Percentiles rank a stretch among this genome's conserved stretches.
Conservation (phyloP, 2,113 vertebrate species). For the Notarius lentiginosus region DNA sequence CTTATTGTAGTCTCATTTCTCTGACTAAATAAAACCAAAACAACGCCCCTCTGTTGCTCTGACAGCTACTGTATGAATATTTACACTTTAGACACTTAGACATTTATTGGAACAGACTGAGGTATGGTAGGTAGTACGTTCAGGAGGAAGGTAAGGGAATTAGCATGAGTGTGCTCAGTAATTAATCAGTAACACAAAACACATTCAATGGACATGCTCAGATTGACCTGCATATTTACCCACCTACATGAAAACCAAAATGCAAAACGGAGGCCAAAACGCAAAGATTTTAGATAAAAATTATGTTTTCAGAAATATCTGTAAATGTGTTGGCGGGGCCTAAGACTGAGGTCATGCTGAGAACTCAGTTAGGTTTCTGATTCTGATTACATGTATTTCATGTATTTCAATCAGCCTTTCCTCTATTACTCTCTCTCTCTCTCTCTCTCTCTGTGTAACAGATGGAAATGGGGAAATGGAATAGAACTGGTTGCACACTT, state of each 20-base stretch:
- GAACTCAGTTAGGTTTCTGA: background rate
- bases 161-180: background rate
- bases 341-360: background rate
- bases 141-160: background rate
- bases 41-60: background rate
- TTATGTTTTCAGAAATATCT: background rate
- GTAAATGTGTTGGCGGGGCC: background rate
- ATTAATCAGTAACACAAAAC: background rate
- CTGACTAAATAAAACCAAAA: background rate
- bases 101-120: background rate
- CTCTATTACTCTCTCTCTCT: background rate
- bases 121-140: background rate
- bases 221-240: background rate
- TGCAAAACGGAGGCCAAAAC: background rate
- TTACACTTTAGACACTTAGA: background rate
- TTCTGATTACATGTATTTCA: slow-evolving; percentile 31
- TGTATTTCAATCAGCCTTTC: slow-evolving; percentile 19
- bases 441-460: background rate
- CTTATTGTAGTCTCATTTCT: background rate
- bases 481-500: slow-evolving; percentile 24
- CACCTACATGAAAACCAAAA: background rate
- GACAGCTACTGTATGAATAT: too few species aligned
- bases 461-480: slow-evolving; percentile 37
- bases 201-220: background rate
- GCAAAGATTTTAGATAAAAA: background rate